Evolutionary conservation across 2,888 invertebrate genomes (phyloP), one percentile per base, ranked within the genome.

Genomic region (Diachrysia chrysitis): DNA sequence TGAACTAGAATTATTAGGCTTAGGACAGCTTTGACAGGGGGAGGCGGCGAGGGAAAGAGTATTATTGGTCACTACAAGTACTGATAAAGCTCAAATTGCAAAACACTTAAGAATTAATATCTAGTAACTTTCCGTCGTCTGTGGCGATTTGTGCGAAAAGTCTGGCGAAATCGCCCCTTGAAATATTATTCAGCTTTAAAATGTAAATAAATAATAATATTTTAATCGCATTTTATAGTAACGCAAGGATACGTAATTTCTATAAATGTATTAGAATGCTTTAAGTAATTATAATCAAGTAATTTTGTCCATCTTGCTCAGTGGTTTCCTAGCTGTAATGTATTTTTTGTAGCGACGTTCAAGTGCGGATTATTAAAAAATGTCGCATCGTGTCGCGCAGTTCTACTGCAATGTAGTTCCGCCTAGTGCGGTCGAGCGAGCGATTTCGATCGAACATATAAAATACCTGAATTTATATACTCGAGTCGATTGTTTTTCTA

Each of bases 1-100:
- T 79, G 80, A 81, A 71, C 64, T 65, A n/a, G 70, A 70, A 70
- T 68, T 71, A 73, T 62, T 66, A 65, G 51, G 55, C 54, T 68
- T 59, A 55, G 37, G 42, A 62, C 48, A 32, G 32, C 23, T 56
- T 17, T 35, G 29, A 55, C 25, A 23, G 55, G 23, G 21, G 55
- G 55, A 55, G 29, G 21, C 48, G 48, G 48, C 48, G 19, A 51
- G 19, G 21, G 10, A 17, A 46, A 46, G 46, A 46, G 37, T 37
- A 14, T 37, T 37, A 37, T 37, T 37, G 37, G 37, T 37, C 14
- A 12, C 42, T 42, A 42, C 42, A 42, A 42, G 42, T 14, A 48
- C 19, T 48, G 48, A 51, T 21, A 51, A 51, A 12, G 48, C 19
- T 21, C 48, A 6, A 51, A 21, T 51, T 51, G 19, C 48, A 14